Conservation (phyloP, 2,888 invertebrate genomes). For the Nomada goodeniana region DNA sequence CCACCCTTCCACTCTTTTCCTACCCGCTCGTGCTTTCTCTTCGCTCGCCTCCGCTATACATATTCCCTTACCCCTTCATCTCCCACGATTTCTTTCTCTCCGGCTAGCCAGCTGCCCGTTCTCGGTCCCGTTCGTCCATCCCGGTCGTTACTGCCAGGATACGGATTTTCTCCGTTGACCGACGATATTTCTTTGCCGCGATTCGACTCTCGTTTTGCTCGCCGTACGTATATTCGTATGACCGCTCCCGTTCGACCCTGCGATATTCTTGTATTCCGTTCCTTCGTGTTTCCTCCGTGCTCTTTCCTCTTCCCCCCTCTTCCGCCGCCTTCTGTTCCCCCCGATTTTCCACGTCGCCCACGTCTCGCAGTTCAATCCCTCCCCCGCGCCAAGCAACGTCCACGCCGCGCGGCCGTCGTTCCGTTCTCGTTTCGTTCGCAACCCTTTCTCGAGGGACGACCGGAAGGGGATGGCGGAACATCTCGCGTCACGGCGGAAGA, state of each 20-base stretch:
- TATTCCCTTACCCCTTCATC: constrained; percentile 28
- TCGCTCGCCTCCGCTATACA: constrained; percentile 1
- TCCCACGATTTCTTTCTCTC: constrained; percentile 49
- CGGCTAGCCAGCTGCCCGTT: constrained; percentile 38
- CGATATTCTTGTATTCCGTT: constrained; percentile 63
- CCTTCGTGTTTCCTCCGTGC: constrained; percentile 53
- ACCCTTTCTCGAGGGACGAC: constrained; percentile 54
- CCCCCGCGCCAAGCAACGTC: neutral
- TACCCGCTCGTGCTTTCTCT: constrained; percentile 12
- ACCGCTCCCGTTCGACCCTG: constrained; percentile 47
- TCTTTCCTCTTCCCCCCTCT: constrained; percentile 14
- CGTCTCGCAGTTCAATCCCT: constrained; percentile 13
- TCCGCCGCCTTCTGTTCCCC: neutral
- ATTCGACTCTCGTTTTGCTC: constrained; percentile 70
- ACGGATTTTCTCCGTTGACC: constrained; percentile 80
- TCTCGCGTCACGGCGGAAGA: constrained; percentile 35
- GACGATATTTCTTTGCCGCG: constrained; percentile 78
- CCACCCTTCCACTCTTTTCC: constrained; percentile 19
- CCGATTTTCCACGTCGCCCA: constrained; percentile 10
- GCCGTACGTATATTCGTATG: constrained; percentile 44
- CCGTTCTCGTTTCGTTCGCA: neutral
- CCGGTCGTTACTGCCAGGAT: constrained; percentile 83
- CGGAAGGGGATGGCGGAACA: constrained; percentile 34
- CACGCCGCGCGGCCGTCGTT: neutral
- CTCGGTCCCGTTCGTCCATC: constrained; percentile 69